Evolutionary conservation across 1,140 invertebrate species (phyloP).

Genomic region (Ganaspis sp.): DNA sequence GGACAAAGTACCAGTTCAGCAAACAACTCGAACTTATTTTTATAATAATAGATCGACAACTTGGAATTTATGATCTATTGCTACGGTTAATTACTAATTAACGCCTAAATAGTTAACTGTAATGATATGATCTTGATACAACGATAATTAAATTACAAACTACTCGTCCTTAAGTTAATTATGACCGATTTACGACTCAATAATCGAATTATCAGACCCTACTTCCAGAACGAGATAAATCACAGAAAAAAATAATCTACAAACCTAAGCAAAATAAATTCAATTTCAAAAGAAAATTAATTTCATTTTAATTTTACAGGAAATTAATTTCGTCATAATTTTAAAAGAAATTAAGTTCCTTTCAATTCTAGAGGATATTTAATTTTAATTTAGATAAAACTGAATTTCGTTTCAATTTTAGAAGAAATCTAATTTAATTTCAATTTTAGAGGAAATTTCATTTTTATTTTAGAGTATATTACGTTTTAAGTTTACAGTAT

Average conservation of each 20-base stretch:
- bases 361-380: too few relatives aligned
- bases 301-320: too few relatives aligned
- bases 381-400: too few relatives aligned
- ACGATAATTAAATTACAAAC: constrained; percentile 67
- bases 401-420: too few relatives aligned
- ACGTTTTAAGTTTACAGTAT: too few relatives aligned
- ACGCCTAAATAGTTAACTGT: constrained; percentile 62
- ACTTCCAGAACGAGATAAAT: constrained; percentile 45
- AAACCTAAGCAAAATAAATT: neutral
- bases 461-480: too few relatives aligned
- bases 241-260: constrained; percentile 39
- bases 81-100: constrained; percentile 62
- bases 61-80: constrained; percentile 17
- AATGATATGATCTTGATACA: constrained; percentile 70
- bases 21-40: constrained; percentile 50
- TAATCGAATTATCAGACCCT: constrained; percentile 38
- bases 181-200: constrained; percentile 28
- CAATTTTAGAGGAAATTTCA: too few relatives aligned
- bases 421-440: too few relatives aligned
- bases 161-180: constrained; percentile 23
- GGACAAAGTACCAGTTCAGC: constrained; percentile 51
- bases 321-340: too few relatives aligned
- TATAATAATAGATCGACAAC: constrained; percentile 38
- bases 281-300: too few relatives aligned
- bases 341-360: too few relatives aligned